phyloP scores from a whole-genome alignment of 2,797 vertebrate genomes.

The Gymnoscopelus braueri region DNA sequence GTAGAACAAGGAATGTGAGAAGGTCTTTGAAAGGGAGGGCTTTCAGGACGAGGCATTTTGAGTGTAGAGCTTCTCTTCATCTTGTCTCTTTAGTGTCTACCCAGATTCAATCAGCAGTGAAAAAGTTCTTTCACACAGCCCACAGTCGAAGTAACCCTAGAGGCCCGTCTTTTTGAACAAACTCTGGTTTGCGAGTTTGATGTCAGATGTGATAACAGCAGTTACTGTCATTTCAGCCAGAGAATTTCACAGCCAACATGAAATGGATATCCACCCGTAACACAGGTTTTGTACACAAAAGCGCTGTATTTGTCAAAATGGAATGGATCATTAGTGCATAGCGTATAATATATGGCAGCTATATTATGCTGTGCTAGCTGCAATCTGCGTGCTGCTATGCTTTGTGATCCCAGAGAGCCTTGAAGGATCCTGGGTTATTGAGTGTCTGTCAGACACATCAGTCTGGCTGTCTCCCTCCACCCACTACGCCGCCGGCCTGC shows the following conservation, averaged over 20 bases:
- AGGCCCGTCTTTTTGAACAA: conserved; percentile 15
- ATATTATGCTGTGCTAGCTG: conserved; percentile 43
- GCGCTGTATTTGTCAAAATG: conserved; percentile 47
- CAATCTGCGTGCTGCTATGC: conserved; percentile 40
- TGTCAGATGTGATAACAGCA: conserved; percentile 27
- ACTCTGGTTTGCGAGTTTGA: conserved; percentile 25
- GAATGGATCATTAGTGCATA: conserved; percentile 36
- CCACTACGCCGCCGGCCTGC: conserved; percentile 44
- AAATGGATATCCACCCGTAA: conserved; percentile 34
- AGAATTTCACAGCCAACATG: conserved; percentile 30
- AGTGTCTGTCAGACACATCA: conserved; percentile 55
- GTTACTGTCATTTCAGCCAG: conserved; percentile 26
- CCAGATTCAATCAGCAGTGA: conserved; percentile 30
- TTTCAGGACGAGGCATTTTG: conserved; percentile 28
- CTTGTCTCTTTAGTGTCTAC: conserved; percentile 13
- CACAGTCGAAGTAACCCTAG: conserved; percentile 14
- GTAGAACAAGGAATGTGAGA: conserved; percentile 34
- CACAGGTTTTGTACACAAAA: conserved; percentile 29
- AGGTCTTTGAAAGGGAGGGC: conserved; percentile 7
- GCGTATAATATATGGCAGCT: conserved; percentile 21
- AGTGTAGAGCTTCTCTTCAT: conserved; percentile 18
- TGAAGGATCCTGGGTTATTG: conserved; percentile 60
- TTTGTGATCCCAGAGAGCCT: conserved; percentile 39
- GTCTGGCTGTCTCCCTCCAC: conserved; percentile 45
- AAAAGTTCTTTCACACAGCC: conserved; percentile 23